Evolutionary conservation across 2,113 vertebrate genomes (phyloP).

Genomic region (Nyctibius bracteatus): DNA sequence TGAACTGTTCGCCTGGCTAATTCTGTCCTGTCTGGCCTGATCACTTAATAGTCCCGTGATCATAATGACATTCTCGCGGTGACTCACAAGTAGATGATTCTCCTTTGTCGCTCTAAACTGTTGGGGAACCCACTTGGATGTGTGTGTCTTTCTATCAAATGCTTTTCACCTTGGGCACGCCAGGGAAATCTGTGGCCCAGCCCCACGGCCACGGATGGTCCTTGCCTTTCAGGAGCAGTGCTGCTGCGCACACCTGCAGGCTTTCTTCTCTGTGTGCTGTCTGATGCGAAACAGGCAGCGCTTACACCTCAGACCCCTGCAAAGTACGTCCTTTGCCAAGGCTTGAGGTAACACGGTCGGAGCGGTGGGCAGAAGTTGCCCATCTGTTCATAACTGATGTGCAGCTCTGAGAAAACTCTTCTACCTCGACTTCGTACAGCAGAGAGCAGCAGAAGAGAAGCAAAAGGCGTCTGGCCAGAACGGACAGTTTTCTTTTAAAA

Average conservation of each 20-base stretch:
- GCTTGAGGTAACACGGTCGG: rapidly evolving
- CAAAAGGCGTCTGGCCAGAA: neutral
- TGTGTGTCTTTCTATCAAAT: rapidly evolving
- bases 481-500: neutral
- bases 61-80: neutral
- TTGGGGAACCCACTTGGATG: neutral
- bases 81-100: neutral
- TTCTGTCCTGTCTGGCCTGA: neutral
- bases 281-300: neutral
- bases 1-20: neutral
- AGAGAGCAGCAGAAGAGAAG: neutral
- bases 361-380: neutral
- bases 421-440: neutral
- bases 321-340: neutral
- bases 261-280: neutral
- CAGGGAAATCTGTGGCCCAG: neutral
- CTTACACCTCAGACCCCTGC: rapidly evolving
- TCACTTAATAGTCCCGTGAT: neutral
- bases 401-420: neutral
- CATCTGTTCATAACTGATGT: neutral
- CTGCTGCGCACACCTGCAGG: neutral
- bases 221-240: neutral
- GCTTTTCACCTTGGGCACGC: neutral
- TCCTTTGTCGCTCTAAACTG: neutral
- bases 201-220: rapidly evolving